Evolutionary conservation across 2,888 invertebrate genomes (phyloP), one percentile per base, ranked within the genome.

Genomic region (Smittia aterrima): DNA sequence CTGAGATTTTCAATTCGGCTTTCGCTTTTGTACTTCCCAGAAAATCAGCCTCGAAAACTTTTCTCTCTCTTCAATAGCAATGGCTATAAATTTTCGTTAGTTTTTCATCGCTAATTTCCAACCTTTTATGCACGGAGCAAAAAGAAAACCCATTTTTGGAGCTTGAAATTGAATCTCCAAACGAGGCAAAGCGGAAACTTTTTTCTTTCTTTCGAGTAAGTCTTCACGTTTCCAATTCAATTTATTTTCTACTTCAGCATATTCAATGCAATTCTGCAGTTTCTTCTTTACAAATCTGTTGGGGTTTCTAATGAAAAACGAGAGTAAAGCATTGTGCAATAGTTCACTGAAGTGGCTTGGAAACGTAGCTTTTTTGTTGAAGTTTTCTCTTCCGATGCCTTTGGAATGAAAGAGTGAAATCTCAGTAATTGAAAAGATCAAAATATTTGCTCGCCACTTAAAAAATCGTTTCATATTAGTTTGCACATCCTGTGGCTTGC

Each of bases 71-170:
- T 62, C 24, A 62, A 24, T 24, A 13, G 9, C 7, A 62, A 62
- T 1, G 18, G 53, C 53, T 7, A 53, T 53, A 53, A 53, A 53
- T 53, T 53, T 53, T 53, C 53, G 53, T 53, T 53, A 53, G 53
- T 53, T 53, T 53, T 53, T 53, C 13, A 16, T 53, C 53, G 53
- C 18, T 53, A 53, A 53, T 53, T 53, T 53, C n/a, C 53, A 38
- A 53, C 53, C 53, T 16, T 53, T 53, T 53, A 53, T 53, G 13
- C 53, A 53, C 13, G 13, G n/a, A n/a, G n/a, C n/a, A n/a, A 53
- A 53, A 53, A 53, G 38, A 38, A 38, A 38, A 11, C 38, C 53
- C 53, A 53, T n/a, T n/a, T 16, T 53, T 38, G 38, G 38, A 38
- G n/a, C 38, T 38, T 11, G 38, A 38, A 38, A 38, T 38, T 38